Evolutionary conservation across 1,140 invertebrate species (phyloP).

Genomic region (Bursaphelenchus mucronatus): DNA sequence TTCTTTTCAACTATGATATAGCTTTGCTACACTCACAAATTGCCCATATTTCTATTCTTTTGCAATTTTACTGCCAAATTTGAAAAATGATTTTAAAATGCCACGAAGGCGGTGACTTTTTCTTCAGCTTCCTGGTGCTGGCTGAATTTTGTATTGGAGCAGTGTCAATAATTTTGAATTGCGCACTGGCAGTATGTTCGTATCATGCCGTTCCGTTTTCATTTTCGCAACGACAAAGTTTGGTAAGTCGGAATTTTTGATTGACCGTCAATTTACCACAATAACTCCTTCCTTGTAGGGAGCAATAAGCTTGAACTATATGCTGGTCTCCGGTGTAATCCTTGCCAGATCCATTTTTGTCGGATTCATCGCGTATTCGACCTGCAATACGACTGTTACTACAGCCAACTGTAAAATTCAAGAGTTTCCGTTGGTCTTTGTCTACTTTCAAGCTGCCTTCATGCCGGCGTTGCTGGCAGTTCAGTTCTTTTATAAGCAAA

Average conservation of each 20-base stretch:
- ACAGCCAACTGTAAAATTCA: slow-evolving; percentile 31
- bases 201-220: slow-evolving; percentile 23
- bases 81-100: no score
- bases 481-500: slow-evolving; percentile 19
- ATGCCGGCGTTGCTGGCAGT: slow-evolving; percentile 20
- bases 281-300: slow-evolving; percentile 17
- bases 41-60: no score
- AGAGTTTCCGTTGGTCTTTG: slow-evolving; percentile 33
- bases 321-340: slow-evolving; percentile 25
- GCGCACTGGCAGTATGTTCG: slow-evolving; percentile 1
- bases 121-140: slow-evolving; percentile 11
- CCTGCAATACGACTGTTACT: slow-evolving; percentile 32
- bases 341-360: slow-evolving; percentile 28
- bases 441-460: slow-evolving; percentile 25
- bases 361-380: slow-evolving; percentile 19
- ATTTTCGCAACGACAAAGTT: slow-evolving; percentile 16
- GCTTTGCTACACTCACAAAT: no score
- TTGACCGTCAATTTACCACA: background rate
- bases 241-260: slow-evolving; percentile 9
- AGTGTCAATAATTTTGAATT: slow-evolving; percentile 18
- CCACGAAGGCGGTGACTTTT: no score
- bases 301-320: slow-evolving; percentile 29
- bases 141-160: slow-evolving; percentile 7
- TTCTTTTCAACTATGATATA: no score
- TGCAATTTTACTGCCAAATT: no score